phyloP scores from a whole-genome alignment of 2,888 invertebrate genomes.

The Phorcus lineatus region DNA sequence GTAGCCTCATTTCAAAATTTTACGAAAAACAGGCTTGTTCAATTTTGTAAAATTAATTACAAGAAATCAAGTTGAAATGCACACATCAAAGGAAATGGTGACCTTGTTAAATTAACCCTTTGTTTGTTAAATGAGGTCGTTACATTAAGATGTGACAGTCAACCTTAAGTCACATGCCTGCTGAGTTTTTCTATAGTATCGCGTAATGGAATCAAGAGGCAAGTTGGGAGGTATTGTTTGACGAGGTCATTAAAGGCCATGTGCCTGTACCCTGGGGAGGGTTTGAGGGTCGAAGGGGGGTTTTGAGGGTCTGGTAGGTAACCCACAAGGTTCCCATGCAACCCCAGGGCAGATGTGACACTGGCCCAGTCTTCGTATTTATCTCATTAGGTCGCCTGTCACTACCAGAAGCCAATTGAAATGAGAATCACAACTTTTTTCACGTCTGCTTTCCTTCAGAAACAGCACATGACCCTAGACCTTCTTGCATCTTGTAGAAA shows the following conservation, averaged over 20 bases:
- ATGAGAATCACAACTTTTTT: background rate
- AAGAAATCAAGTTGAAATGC: background rate
- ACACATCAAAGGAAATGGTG: background rate
- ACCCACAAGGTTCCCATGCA: background rate
- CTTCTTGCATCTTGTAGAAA: background rate
- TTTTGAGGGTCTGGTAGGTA: background rate
- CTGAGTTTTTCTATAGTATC: background rate
- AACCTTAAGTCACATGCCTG: background rate
- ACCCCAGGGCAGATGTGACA: background rate
- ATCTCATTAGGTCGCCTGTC: background rate
- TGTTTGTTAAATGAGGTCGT: background rate
- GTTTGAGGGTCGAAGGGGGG: no score
- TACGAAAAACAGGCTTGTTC: background rate
- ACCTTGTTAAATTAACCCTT: background rate
- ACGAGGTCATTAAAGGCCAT: slow-evolving; percentile 1
- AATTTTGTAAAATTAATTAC: background rate
- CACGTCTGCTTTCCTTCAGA: background rate
- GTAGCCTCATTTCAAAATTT: background rate
- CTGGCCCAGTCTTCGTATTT: background rate
- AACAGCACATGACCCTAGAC: slow-evolving; percentile 11
- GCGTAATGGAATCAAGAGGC: background rate
- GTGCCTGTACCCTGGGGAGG: background rate
- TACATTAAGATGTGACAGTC: background rate
- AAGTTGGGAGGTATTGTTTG: slow-evolving; percentile 12
- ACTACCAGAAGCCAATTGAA: slow-evolving; percentile 1